A percentile compares a stretch with the other conserved stretches of the same genome.
Evolutionary conservation across 1,140 invertebrate species (phyloP).

Genomic region (Drosophila simulans): DNA sequence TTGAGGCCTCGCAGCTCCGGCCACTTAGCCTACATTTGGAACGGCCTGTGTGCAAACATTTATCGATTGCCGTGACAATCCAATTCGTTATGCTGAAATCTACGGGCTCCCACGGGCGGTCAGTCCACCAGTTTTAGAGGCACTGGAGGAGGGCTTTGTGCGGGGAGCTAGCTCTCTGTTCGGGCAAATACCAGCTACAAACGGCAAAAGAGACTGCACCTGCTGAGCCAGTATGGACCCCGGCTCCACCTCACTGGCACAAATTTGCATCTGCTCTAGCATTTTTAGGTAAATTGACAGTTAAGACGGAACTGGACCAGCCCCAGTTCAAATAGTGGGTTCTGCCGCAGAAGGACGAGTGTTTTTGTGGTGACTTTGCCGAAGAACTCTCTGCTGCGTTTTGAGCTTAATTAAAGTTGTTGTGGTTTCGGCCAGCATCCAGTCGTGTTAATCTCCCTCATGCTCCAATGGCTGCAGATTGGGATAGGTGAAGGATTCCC

Average conservation of each 20-base stretch:
- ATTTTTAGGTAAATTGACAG: slow-evolving; percentile 75
- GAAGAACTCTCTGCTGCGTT: slow-evolving; percentile 19
- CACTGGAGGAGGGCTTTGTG: slow-evolving; percentile 9
- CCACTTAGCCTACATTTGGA: slow-evolving; percentile 72
- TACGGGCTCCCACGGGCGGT: slow-evolving; percentile 45
- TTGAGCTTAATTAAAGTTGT: slow-evolving; percentile 49
- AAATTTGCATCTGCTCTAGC: slow-evolving; percentile 56
- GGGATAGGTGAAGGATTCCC: slow-evolving; percentile 16
- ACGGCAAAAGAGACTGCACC: slow-evolving; percentile 8
- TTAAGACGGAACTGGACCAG: slow-evolving; percentile 50
- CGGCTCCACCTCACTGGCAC: slow-evolving; percentile 4
- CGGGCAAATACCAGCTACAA: slow-evolving; percentile 8
- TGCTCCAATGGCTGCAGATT: slow-evolving; percentile 15
- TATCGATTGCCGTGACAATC: slow-evolving; percentile 15
- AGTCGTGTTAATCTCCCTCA: slow-evolving; percentile 31
- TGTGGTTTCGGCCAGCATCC: slow-evolving; percentile 20
- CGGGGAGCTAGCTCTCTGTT: slow-evolving; percentile 23
- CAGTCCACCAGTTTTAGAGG: slow-evolving; percentile 8
- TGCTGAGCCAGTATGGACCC: not conserved
- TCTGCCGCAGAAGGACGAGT: slow-evolving; percentile 20
- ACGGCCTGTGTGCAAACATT: slow-evolving; percentile 56
- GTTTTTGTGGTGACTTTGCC: slow-evolving; percentile 4
- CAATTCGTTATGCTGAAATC: slow-evolving; percentile 76
- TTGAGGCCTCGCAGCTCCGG: slow-evolving; percentile 14
- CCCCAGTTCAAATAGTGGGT: slow-evolving; percentile 13